These are phyloP conservation scores for Drosophila nr. medialis DNA, from an alignment of 2,888 invertebrate genomes.

Conservation along the genomic window DNA sequence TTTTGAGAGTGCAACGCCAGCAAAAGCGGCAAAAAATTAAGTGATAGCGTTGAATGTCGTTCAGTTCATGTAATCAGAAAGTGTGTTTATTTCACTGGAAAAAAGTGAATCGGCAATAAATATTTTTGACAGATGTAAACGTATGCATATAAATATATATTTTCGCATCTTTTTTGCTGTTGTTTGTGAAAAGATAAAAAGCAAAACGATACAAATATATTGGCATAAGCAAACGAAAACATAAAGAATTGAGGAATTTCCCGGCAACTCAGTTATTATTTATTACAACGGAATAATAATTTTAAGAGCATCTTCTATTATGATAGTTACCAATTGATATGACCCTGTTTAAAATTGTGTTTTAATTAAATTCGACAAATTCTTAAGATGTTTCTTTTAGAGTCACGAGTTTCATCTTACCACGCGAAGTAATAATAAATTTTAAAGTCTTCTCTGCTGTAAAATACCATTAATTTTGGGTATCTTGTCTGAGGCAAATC, in stretches of 20 bases:
- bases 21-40: conserved; percentile 24
- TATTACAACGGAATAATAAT: not conserved
- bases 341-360: not conserved
- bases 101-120: conserved; percentile 22
- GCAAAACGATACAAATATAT: no score
- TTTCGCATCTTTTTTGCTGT: not conserved
- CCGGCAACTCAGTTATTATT: not conserved
- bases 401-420: not conserved
- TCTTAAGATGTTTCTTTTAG: not conserved
- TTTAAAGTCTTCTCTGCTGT: not conserved
- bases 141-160: not conserved
- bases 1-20: conserved; percentile 45
- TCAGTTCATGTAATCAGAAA: conserved; percentile 21
- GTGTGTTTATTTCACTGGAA: conserved; percentile 19
- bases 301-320: not conserved
- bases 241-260: not conserved
- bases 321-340: not conserved
- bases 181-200: not conserved
- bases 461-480: not conserved
- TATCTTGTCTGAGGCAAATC: not conserved
- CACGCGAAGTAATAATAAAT: not conserved
- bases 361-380: not conserved
- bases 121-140: not conserved
- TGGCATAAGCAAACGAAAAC: not conserved
- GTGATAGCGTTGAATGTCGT: conserved; percentile 45